A percentile compares a stretch with the other conserved stretches of the same genome.
Evolutionary conservation across 2,113 vertebrate species (phyloP).

Genomic region (Nettapus auritus): DNA sequence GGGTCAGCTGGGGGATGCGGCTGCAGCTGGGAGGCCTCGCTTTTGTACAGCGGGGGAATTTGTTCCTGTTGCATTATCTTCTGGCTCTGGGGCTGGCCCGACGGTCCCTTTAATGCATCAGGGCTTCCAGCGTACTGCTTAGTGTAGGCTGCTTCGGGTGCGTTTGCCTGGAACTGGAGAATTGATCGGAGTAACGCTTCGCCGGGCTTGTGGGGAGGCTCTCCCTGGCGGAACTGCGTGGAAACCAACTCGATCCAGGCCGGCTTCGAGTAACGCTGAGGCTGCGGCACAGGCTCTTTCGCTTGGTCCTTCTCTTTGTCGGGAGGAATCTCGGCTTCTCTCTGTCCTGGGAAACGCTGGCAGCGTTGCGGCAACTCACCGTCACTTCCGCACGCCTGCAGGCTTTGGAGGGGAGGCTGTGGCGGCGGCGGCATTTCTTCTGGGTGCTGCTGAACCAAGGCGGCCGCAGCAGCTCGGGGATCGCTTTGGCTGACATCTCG

Average conservation of each 20-base stretch:
- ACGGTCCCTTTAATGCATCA: conserved; percentile 69
- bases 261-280: conserved; percentile 69
- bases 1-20: conserved; percentile 78
- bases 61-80: conserved; percentile 71
- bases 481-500: neutral
- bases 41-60: conserved; percentile 57
- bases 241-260: conserved; percentile 85
- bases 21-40: conserved; percentile 58
- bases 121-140: conserved; percentile 80
- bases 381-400: neutral
- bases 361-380: conserved; percentile 59
- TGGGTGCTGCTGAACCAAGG: conserved; percentile 6
- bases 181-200: conserved; percentile 63
- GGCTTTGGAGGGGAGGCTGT: conserved; percentile 46
- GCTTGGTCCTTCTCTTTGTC: conserved; percentile 71
- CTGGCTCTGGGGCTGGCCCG: conserved; percentile 70
- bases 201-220: conserved; percentile 70
- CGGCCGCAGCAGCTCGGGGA: neutral
- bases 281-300: conserved; percentile 61
- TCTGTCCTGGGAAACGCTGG: conserved; percentile 53
- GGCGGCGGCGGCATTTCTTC: conserved; percentile 34
- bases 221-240: conserved; percentile 69
- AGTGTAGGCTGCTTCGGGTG: conserved; percentile 69
- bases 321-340: conserved; percentile 40
- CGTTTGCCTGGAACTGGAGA: conserved; percentile 74